phyloP scores from a whole-genome alignment of 2,113 vertebrate genomes.

The Thunnus maccoyii region DNA sequence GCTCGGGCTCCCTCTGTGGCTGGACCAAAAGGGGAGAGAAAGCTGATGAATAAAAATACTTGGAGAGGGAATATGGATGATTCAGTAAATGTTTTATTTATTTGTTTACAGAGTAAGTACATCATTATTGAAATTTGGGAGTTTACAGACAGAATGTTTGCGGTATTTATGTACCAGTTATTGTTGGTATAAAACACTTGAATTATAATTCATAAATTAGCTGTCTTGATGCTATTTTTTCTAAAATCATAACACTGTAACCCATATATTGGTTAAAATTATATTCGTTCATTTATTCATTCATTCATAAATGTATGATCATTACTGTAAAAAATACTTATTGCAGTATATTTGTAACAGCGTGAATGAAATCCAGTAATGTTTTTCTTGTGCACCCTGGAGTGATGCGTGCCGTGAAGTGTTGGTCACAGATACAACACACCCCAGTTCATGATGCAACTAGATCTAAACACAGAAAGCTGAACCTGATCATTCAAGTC shows the following conservation, averaged over 20 bases:
- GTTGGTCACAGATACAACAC: constrained; percentile 43
- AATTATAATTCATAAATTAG: background rate
- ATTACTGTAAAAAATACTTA: background rate
- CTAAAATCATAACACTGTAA: background rate
- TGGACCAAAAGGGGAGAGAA: constrained; percentile 1
- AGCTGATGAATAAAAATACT: background rate
- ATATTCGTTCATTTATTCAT: background rate
- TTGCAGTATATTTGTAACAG: background rate
- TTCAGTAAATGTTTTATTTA: background rate
- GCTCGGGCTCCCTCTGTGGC: constrained; percentile 22
- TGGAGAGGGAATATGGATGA: background rate
- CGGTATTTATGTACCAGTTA: background rate
- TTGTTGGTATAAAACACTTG: constrained; percentile 1
- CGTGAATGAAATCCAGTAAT: background rate
- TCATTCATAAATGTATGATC: background rate
- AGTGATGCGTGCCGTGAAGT: background rate
- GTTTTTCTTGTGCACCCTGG: constrained; percentile 16
- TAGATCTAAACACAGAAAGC: constrained; percentile 69
- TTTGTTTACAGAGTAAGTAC: background rate
- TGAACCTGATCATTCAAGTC: constrained; percentile 76
- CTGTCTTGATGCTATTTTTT: too few species aligned
- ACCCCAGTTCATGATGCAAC: constrained; percentile 61
- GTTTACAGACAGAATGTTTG: background rate
- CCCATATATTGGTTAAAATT: too few species aligned
- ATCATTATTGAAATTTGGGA: background rate